phyloP scores from a whole-genome alignment of 2,888 invertebrate species.

The Physocephala rufipes region DNA sequence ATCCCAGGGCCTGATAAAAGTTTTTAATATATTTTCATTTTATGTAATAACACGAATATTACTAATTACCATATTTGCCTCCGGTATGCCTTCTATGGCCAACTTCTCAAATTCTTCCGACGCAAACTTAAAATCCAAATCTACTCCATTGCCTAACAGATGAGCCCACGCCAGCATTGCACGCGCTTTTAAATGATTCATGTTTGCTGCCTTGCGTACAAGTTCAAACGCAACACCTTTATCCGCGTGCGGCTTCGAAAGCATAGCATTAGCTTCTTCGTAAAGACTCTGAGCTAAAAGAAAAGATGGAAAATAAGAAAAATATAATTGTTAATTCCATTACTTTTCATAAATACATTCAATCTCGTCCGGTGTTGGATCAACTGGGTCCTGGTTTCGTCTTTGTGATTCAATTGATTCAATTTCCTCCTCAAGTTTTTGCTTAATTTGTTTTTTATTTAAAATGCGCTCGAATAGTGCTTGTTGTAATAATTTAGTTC shows the following conservation, averaged over 20 bases:
- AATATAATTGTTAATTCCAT: neutral
- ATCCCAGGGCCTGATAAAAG: constrained; percentile 79
- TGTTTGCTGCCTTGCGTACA: constrained; percentile 80
- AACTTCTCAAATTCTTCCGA: constrained; percentile 79
- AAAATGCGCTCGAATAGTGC: constrained; percentile 54
- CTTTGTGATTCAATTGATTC: constrained; percentile 48
- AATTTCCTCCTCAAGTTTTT: constrained; percentile 56
- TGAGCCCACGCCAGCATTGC: constrained; percentile 89
- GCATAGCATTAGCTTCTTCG: constrained; percentile 74
- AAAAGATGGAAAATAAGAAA: constrained; percentile 13
- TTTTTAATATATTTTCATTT: constrained; percentile 2
- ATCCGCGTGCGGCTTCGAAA: constrained; percentile 78
- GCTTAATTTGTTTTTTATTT: constrained; percentile 52
- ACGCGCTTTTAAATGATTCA: constrained; percentile 83
- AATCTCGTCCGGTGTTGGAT: constrained; percentile 66
- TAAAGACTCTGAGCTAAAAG: constrained; percentile 77
- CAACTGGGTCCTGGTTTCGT: constrained; percentile 55
- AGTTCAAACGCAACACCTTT: constrained; percentile 79
- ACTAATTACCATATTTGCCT: constrained; percentile 83
- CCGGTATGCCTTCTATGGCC: constrained; percentile 80
- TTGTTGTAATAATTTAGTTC: constrained; percentile 50
- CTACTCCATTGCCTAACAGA: constrained; percentile 82
- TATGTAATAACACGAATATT: neutral
- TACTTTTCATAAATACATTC: constrained; percentile 68
- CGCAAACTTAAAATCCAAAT: constrained; percentile 80